A percentile compares a stretch with the other conserved stretches of the same genome.
phyloP scores from a whole-genome alignment of 2,797 vertebrate genomes.

The Leucoraja ocellata region DNA sequence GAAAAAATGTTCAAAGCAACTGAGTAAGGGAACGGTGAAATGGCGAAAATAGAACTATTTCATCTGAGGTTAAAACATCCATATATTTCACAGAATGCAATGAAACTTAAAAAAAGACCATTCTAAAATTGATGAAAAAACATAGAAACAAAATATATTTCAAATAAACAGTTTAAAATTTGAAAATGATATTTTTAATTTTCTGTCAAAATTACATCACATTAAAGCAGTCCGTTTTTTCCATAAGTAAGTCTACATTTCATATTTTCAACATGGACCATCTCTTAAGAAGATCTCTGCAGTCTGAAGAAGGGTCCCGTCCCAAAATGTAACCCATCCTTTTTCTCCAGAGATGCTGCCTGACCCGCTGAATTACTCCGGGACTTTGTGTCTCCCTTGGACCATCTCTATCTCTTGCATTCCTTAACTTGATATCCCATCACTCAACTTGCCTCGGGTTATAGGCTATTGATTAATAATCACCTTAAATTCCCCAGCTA shows the following conservation, averaged over 20 bases:
- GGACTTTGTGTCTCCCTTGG: no score
- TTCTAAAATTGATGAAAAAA: neutral
- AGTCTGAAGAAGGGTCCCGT: no score
- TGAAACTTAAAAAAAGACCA: neutral
- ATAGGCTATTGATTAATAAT: no score
- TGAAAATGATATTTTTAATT: neutral
- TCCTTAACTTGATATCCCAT: no score
- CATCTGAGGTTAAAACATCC: neutral
- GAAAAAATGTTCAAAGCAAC: neutral
- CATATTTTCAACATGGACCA: neutral
- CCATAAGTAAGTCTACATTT: neutral
- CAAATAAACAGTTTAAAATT: neutral
- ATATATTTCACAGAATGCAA: neutral
- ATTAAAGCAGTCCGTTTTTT: neutral
- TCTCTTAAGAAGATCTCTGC: no score
- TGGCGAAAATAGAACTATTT: conserved; percentile 1
- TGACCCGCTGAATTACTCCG: no score
- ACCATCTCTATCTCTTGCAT: no score
- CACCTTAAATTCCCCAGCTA: no score
- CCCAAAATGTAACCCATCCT: no score
- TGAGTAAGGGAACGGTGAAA: neutral
- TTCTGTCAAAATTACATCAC: neutral
- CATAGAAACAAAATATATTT: neutral
- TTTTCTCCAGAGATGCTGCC: no score
- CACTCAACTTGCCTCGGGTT: no score